A percentile compares a stretch with the other conserved stretches of the same genome.
Conservation (phyloP, 2,888 invertebrate species). For the Agonum fuliginosum region DNA sequence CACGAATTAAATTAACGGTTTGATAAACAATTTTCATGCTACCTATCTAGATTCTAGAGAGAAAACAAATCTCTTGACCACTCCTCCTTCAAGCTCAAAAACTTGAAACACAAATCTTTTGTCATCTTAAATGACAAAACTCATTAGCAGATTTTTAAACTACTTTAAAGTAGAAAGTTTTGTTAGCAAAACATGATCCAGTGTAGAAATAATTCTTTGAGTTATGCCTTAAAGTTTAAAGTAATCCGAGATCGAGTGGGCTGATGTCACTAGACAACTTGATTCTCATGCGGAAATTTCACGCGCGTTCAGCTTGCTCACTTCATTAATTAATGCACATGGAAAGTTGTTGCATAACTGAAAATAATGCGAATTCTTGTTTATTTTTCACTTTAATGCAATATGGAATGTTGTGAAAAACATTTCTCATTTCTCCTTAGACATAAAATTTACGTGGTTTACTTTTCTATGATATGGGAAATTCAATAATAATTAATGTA, state of each 20-base stretch:
- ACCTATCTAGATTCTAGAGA: background rate
- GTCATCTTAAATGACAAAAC: conserved; percentile 46
- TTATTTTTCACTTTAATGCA: conserved; percentile 22
- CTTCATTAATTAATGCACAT: conserved; percentile 31
- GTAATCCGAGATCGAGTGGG: background rate
- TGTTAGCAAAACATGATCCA: background rate
- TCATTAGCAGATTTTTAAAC: conserved; percentile 30
- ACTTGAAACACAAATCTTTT: conserved; percentile 29
- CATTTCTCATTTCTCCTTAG: background rate
- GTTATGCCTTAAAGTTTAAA: background rate
- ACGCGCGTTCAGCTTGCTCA: background rate
- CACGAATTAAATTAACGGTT: no score
- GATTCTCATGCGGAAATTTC: conserved; percentile 29
- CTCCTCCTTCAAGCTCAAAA: background rate
- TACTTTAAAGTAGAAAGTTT: conserved; percentile 44
- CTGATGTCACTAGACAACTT: conserved; percentile 13
- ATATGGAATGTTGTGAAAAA: no score
- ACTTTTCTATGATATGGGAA: no score
- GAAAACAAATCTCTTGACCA: conserved; percentile 28
- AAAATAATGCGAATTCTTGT: conserved; percentile 41
- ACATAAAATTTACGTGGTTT: no score
- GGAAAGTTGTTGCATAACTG: conserved; percentile 52
- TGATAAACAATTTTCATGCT: background rate
- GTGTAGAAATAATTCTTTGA: background rate
- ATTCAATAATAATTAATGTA: no score